phyloP scores from a whole-genome alignment of 2,888 invertebrate genomes.

The Papilio elwesi region DNA sequence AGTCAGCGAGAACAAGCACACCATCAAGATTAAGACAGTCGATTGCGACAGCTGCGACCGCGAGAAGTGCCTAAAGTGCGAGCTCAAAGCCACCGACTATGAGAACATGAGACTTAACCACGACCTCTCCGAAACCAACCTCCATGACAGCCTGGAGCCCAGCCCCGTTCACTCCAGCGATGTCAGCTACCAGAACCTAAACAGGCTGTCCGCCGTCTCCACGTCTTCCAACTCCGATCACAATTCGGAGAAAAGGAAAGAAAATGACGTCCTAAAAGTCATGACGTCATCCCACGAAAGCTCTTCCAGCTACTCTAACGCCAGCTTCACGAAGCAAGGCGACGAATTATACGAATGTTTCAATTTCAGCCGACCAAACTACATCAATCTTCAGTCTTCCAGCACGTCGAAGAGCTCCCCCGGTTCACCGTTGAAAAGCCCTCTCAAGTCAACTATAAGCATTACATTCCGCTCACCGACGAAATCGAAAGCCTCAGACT shows the following conservation, averaged over 20 bases:
- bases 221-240: slow-evolving; percentile 72
- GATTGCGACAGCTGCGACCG: slow-evolving; percentile 65
- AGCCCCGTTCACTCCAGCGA: slow-evolving; percentile 74
- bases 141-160: slow-evolving; percentile 65
- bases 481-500: slow-evolving; percentile 70
- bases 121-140: slow-evolving; percentile 48
- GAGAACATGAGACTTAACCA: slow-evolving; percentile 56
- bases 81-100: slow-evolving; percentile 71
- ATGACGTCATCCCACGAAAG: slow-evolving; percentile 81
- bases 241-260: slow-evolving; percentile 56
- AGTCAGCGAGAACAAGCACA: slow-evolving; percentile 72
- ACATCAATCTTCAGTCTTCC: slow-evolving; percentile 76
- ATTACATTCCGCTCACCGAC: slow-evolving; percentile 88
- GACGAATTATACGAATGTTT: slow-evolving; percentile 73
- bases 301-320: slow-evolving; percentile 73
- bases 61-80: slow-evolving; percentile 76
- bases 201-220: slow-evolving; percentile 75
- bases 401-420: slow-evolving; percentile 76
- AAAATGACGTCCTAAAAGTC: slow-evolving; percentile 59
- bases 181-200: slow-evolving; percentile 79
- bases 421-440: slow-evolving; percentile 79
- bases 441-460: slow-evolving; percentile 88
- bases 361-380: slow-evolving; percentile 73
- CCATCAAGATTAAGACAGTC: slow-evolving; percentile 67
- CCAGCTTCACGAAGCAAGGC: slow-evolving; percentile 62